phyloP scores from a whole-genome alignment of 2,888 invertebrate genomes.

The Psylliodes chrysocephalus region DNA sequence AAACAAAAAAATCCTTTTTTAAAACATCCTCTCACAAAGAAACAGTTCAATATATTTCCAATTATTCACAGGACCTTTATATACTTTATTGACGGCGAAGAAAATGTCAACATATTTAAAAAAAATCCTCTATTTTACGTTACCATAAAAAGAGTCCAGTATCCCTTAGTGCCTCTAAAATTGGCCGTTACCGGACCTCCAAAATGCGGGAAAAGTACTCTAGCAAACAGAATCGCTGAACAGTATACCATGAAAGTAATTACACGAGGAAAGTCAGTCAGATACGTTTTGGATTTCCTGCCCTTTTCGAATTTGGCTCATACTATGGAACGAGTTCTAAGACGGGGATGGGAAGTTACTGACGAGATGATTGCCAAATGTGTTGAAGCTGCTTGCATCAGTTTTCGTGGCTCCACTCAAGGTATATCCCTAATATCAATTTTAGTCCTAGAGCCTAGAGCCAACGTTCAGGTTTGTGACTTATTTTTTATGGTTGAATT shows the following conservation, averaged over 20 bases:
- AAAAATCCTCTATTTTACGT: conserved; percentile 70
- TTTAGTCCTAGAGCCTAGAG: not conserved
- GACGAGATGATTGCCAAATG: conserved; percentile 66
- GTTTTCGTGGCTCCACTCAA: conserved; percentile 65
- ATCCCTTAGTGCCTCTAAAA: conserved; percentile 67
- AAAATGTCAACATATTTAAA: conserved; percentile 66
- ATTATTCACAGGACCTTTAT: conserved; percentile 70
- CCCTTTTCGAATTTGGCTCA: conserved; percentile 67
- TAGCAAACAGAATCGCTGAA: conserved; percentile 68
- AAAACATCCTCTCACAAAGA: conserved; percentile 65
- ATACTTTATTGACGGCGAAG: conserved; percentile 69
- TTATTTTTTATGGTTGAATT: too few species aligned
- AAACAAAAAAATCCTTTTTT: conserved; percentile 66
- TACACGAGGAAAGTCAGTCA: conserved; percentile 67
- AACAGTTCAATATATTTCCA: conserved; percentile 65
- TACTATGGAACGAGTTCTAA: conserved; percentile 62
- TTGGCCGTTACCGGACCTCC: conserved; percentile 72
- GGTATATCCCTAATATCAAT: conserved; percentile 22
- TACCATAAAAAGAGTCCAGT: conserved; percentile 61
- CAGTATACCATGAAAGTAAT: conserved; percentile 68
- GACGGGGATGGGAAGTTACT: conserved; percentile 64
- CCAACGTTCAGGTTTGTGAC: too few species aligned
- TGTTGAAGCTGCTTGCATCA: conserved; percentile 67
- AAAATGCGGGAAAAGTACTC: conserved; percentile 71
- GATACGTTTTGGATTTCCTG: conserved; percentile 66